Evolutionary conservation across 2,797 vertebrate species (phyloP), one percentile per base, ranked within the genome.

Genomic region (Falco novaeseelandiae): DNA sequence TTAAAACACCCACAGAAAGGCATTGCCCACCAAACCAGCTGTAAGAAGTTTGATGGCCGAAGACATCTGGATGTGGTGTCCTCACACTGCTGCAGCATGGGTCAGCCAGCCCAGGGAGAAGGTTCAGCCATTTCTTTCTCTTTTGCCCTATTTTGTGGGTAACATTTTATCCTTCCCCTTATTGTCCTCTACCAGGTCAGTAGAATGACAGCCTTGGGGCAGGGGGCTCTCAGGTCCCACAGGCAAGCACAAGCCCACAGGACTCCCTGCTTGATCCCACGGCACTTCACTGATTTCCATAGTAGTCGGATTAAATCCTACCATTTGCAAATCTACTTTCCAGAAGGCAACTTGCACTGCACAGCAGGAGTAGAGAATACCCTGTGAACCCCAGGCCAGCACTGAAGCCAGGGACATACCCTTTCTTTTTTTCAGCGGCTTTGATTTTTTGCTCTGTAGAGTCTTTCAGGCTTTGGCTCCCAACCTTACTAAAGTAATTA

Each of bases 391-490:
- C 59, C 58, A 88, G 65, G 40, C 10, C 57, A 86, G 26, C n/a
- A 12, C 48, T 93, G 62, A 77, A 94, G 34, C 23, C 62, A 40
- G 67, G 86, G 70, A 79, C 38, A 23, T 63, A 63, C 44, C 44
- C 51, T 91, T 82, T 82, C 10, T 65, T 49, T 79, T 51, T 72
- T 29, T 17, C 34, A 44, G 38, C 14, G 17, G 6, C 38, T 95
- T 80, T 85, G 59, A 81, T 82, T 82, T 90, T 93, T 72, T 25
- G 7, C 62, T 74, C 59, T 80, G 52, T 55, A 26, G 66, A 59
- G 29, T 88, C 72, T 90, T 89, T 34, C 48, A 88, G 69, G 83
- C 87, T 84, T 82, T 93, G 85, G 80, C 90, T 89, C 46, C 30
- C 83, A 67, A 59, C 52, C 40, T 70, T 63, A 55, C 87, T 70